Conservation (phyloP, 1,140 invertebrate species). For the Heterodera carotae region DNA sequence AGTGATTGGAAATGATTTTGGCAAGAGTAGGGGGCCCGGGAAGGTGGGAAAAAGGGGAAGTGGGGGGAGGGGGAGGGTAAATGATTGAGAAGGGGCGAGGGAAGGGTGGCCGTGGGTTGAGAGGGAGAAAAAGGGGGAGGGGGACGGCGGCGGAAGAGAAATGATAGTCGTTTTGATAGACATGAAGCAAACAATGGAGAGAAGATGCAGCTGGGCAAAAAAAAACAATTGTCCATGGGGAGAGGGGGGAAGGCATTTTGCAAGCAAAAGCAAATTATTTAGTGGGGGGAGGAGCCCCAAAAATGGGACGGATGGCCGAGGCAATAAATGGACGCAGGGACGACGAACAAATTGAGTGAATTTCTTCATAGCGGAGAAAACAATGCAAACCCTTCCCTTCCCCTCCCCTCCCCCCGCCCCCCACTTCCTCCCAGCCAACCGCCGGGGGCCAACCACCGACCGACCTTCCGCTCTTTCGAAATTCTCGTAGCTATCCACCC, state of each 20-base stretch:
- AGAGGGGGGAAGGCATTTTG: background rate
- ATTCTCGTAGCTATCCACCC: constrained; percentile 78
- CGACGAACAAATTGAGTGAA: background rate
- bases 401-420: too few relatives aligned
- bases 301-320: background rate
- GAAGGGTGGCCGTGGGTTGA: background rate
- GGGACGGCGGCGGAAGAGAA: background rate
- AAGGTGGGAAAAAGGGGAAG: too few relatives aligned
- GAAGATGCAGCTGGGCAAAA: constrained; percentile 1
- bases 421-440: background rate
- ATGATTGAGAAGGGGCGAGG: constrained; percentile 3
- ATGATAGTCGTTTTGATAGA: constrained; percentile 4
- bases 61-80: background rate
- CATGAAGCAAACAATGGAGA: constrained; percentile 1
- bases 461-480: constrained; percentile 68
- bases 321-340: background rate
- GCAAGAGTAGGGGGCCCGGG: too few relatives aligned
- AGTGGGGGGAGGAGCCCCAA: background rate
- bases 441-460: background rate
- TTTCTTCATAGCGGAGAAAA: background rate
- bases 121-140: background rate
- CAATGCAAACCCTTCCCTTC: background rate
- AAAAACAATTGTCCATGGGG: constrained; percentile 18
- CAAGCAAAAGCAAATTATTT: too few relatives aligned
- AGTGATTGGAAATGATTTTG: too few relatives aligned